These are phyloP conservation scores for Sciaenops ocellatus DNA, from an alignment of 2,797 vertebrate species.

Conservation along the genomic window DNA sequence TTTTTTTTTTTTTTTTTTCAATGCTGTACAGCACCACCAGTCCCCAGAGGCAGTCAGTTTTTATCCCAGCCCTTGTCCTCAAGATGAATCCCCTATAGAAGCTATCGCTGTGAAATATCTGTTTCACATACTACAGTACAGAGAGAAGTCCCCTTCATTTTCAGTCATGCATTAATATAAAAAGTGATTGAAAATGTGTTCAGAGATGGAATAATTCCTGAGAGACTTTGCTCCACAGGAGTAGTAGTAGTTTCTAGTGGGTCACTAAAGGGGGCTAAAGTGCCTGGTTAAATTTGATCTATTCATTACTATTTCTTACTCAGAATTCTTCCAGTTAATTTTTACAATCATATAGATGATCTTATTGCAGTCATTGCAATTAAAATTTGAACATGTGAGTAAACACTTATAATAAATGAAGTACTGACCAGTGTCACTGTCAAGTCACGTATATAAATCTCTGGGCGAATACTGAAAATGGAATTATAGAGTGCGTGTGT, in stretches of 20 bases:
- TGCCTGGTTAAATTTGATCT: slow-evolving; percentile 7
- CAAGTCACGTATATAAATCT: not conserved
- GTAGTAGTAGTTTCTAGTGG: slow-evolving; percentile 12
- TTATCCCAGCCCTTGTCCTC: slow-evolving; percentile 50
- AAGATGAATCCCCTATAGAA: slow-evolving; percentile 49
- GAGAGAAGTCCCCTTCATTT: slow-evolving; percentile 18
- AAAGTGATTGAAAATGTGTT: slow-evolving; percentile 16
- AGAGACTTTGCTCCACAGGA: slow-evolving; percentile 8
- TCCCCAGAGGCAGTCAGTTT: slow-evolving; percentile 31
- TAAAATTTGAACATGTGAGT: not conserved
- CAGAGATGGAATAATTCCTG: slow-evolving; percentile 18
- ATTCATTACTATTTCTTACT: not conserved
- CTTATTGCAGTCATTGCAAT: not conserved
- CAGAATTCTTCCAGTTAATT: not conserved
- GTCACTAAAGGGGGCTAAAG: not conserved
- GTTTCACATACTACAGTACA: slow-evolving; percentile 24
- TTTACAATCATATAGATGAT: not conserved
- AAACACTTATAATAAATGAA: no score
- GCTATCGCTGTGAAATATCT: slow-evolving; percentile 36
- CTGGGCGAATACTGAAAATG: not conserved
- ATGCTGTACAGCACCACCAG: slow-evolving; percentile 24
- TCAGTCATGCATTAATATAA: slow-evolving; percentile 25
- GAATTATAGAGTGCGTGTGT: slow-evolving; percentile 8
- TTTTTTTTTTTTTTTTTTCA: slow-evolving; percentile 40
- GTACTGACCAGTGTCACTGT: not conserved